A percentile compares a stretch with the other conserved stretches of the same genome.
These are phyloP conservation scores for Sus cebifrons DNA, from an alignment of 2,797 vertebrate genomes.

Conservation along the genomic window DNA sequence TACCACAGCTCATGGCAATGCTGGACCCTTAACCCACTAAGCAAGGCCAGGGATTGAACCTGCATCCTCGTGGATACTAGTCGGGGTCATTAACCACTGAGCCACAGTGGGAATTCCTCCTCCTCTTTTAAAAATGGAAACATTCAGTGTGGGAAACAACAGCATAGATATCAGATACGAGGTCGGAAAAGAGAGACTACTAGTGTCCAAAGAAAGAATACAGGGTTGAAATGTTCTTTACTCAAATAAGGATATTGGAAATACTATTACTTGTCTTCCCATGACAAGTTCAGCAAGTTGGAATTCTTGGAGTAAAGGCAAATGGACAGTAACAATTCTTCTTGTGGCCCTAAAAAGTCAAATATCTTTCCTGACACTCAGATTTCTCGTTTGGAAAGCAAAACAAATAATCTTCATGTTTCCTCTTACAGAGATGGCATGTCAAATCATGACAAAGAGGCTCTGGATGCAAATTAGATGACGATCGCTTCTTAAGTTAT, in stretches of 20 bases:
- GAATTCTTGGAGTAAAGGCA: neutral
- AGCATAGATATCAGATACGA: neutral
- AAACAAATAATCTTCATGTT: neutral
- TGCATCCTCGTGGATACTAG: too few relatives aligned
- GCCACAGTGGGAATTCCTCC: neutral
- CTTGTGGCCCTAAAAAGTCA: neutral
- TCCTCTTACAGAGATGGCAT: neutral
- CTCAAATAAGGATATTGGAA: neutral
- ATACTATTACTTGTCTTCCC: neutral
- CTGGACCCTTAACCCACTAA: too few relatives aligned
- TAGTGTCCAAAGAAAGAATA: neutral
- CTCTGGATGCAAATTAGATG: constrained; percentile 11
- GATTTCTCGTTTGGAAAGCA: constrained; percentile 12
- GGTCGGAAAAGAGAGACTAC: neutral
- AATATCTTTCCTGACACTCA: neutral
- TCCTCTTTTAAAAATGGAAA: neutral
- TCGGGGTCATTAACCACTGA: too few relatives aligned
- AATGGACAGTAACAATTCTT: neutral
- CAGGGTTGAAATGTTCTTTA: neutral
- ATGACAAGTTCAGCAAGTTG: neutral
- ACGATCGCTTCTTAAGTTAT: neutral
- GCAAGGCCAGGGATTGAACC: too few relatives aligned
- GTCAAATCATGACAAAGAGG: neutral
- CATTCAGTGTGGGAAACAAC: neutral
- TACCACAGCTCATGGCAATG: too few relatives aligned